Conservation (phyloP, 1,140 invertebrate species). For the Drosophila sturtevanti region DNA sequence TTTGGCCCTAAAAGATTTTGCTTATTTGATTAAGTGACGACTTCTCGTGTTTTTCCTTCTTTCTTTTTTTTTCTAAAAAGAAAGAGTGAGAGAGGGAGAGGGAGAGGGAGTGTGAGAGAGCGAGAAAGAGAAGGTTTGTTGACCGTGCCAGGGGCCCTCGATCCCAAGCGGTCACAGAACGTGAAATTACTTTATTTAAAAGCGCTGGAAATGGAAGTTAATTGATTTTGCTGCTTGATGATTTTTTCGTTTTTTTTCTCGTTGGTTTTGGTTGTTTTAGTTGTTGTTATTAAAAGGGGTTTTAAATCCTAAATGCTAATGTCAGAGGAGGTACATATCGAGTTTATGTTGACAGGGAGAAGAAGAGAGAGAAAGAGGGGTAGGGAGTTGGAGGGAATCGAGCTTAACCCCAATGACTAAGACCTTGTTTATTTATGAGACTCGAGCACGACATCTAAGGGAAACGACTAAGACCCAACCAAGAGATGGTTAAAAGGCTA, state of each 20-base stretch:
- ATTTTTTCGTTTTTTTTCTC: background rate
- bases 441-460: constrained; percentile 7
- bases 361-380: background rate
- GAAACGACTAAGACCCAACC: background rate
- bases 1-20: constrained; percentile 49
- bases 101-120: no score
- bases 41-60: background rate
- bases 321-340: constrained; percentile 6
- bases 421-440: constrained; percentile 13
- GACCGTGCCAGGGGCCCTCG: constrained; percentile 11
- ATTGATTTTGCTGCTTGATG: constrained; percentile 52
- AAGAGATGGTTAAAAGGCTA: background rate
- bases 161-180: constrained; percentile 23
- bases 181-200: constrained; percentile 60
- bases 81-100: no score
- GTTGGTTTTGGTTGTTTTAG: background rate
- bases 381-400: background rate
- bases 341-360: background rate
- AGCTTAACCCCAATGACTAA: constrained; percentile 4
- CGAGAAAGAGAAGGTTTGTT: constrained; percentile 27
- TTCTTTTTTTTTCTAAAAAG: background rate
- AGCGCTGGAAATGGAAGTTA: constrained; percentile 37
- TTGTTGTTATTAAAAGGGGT: constrained; percentile 11
- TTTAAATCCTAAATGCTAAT: constrained; percentile 38
- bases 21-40: constrained; percentile 65